Evolutionary conservation across 92 coral and sea anemone species (phyloP).

Genomic region (Heteractis magnifica): DNA sequence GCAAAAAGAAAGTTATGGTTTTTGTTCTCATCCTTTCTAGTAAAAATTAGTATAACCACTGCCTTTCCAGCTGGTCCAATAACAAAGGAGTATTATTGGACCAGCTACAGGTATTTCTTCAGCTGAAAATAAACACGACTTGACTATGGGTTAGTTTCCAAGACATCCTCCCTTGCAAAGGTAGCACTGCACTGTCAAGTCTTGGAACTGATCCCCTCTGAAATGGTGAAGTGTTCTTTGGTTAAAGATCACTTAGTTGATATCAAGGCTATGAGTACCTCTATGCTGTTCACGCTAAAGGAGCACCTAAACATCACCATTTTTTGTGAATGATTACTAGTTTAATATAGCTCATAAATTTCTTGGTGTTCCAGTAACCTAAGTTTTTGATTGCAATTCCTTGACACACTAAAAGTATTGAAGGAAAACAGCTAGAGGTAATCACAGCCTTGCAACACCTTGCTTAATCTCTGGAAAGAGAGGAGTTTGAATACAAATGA

Average conservation of each 20-base stretch:
- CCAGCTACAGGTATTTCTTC: slow-evolving; percentile 24
- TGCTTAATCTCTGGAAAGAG: slow-evolving; percentile 20
- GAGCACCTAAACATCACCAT: slow-evolving; percentile 4
- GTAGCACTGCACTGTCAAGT: slow-evolving; percentile 5
- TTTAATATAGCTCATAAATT: slow-evolving; percentile 1
- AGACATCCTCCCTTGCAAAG: slow-evolving; percentile 42
- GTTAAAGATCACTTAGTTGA: slow-evolving; percentile 7
- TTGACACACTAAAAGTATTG: not conserved
- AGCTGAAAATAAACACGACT: slow-evolving; percentile 40
- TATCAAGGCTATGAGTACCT: slow-evolving; percentile 17
- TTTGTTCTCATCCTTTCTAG: slow-evolving; percentile 95
- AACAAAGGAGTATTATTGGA: slow-evolving; percentile 17
- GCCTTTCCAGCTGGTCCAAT: slow-evolving; percentile 38
- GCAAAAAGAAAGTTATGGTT: slow-evolving; percentile 97
- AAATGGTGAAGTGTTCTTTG: slow-evolving; percentile 3
- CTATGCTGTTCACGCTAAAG: slow-evolving; percentile 5
- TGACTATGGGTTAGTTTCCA: slow-evolving; percentile 34
- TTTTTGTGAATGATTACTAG: not conserved
- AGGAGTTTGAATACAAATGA: not conserved
- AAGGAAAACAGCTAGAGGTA: slow-evolving; percentile 3
- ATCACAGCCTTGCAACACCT: slow-evolving; percentile 4
- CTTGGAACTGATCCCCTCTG: slow-evolving; percentile 8
- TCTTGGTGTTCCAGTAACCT: not conserved
- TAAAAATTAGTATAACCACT: slow-evolving; percentile 39
- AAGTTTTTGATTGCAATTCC: not conserved